Conservation (phyloP, 2,888 invertebrate species). For the Teleogryllus oceanicus region DNA sequence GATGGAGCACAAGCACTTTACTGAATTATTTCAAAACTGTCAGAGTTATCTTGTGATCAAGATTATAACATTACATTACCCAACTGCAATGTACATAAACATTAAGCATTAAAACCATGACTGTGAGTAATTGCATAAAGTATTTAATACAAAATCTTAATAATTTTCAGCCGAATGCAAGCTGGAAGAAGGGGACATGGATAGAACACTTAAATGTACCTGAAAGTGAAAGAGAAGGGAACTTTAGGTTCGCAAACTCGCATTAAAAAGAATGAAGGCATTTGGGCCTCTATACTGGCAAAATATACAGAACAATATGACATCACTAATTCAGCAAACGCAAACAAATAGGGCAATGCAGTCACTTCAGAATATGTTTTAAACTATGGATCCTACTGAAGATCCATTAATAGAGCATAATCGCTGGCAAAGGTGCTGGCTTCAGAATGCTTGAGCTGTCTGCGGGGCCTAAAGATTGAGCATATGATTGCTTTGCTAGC, state of each 20-base stretch:
- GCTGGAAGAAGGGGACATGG: not conserved
- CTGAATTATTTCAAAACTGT: too few relatives aligned
- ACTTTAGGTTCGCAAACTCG: not conserved
- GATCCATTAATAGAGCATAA: not conserved
- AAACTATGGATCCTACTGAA: not conserved
- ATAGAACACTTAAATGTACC: not conserved
- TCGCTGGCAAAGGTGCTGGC: not conserved
- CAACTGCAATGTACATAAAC: too few relatives aligned
- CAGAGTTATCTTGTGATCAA: too few relatives aligned
- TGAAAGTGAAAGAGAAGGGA: conserved; percentile 2
- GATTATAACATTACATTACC: too few relatives aligned
- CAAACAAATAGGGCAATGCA: not conserved
- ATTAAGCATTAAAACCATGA: too few relatives aligned
- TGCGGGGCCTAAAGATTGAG: not conserved
- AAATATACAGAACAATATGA: not conserved
- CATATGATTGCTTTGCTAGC: conserved; percentile 2
- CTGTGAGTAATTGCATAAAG: too few relatives aligned
- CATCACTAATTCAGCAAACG: not conserved
- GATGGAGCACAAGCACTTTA: not conserved
- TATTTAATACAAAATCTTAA: not conserved
- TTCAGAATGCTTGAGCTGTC: not conserved
- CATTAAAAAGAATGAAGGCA: too few relatives aligned
- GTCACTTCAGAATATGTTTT: not conserved
- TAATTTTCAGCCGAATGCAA: not conserved
- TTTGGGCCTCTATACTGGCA: not conserved